Percentiles rank a stretch among this genome's conserved stretches.
These are phyloP conservation scores for Mythimna ferrago DNA, from an alignment of 2,888 invertebrate genomes.

Conservation along the genomic window DNA sequence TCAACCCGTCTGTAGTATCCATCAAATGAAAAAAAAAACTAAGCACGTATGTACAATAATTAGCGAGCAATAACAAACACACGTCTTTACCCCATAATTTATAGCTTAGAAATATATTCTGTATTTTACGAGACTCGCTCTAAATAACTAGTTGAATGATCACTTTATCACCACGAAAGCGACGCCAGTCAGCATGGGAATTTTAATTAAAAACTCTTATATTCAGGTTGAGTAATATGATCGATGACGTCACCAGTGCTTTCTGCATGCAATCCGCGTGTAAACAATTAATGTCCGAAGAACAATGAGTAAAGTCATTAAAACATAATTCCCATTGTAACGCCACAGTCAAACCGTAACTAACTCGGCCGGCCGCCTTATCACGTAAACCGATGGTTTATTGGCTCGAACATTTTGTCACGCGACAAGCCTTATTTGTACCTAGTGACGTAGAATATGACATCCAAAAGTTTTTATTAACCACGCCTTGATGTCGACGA, in stretches of 20 bases:
- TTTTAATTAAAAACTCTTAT: slow-evolving; percentile 56
- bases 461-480: slow-evolving; percentile 45
- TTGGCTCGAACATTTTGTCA: slow-evolving; percentile 71
- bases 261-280: slow-evolving; percentile 69
- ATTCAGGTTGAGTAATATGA: slow-evolving; percentile 53
- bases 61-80: slow-evolving; percentile 29
- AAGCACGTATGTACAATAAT: slow-evolving; percentile 16
- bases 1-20: slow-evolving; percentile 23
- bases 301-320: slow-evolving; percentile 75
- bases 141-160: slow-evolving; percentile 47
- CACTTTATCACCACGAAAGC: slow-evolving; percentile 37
- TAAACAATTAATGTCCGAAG: slow-evolving; percentile 72
- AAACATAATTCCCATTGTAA: slow-evolving; percentile 75
- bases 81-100: slow-evolving; percentile 22
- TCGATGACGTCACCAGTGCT: slow-evolving; percentile 59
- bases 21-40: slow-evolving; percentile 13
- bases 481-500: slow-evolving; percentile 40
- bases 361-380: slow-evolving; percentile 67
- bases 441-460: slow-evolving; percentile 61
- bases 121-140: slow-evolving; percentile 41
- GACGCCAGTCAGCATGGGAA: slow-evolving; percentile 23
- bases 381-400: slow-evolving; percentile 75
- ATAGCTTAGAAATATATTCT: slow-evolving; percentile 27
- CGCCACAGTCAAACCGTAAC: slow-evolving; percentile 67
- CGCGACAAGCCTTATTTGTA: slow-evolving; percentile 72